phyloP scores from a whole-genome alignment of 2,797 vertebrate genomes.

The Brachyalestes nurse region DNA sequence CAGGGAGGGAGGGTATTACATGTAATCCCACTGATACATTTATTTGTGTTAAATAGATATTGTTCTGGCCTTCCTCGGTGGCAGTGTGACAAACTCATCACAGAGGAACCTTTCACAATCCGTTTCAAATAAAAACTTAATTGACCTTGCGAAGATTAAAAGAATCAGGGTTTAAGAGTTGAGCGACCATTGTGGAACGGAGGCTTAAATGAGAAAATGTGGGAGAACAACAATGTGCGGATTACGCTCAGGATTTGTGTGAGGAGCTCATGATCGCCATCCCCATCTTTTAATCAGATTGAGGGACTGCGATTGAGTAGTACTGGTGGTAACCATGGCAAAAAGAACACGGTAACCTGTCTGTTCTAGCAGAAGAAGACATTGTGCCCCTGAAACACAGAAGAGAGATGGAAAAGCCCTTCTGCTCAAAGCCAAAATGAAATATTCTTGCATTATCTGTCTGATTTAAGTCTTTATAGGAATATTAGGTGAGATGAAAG shows the following conservation, averaged over 20 bases:
- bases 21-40: slow-evolving; percentile 26
- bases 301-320: slow-evolving; percentile 65
- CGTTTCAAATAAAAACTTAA: slow-evolving; percentile 14
- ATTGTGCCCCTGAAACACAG: background rate
- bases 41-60: slow-evolving; percentile 19
- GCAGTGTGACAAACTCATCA: background rate
- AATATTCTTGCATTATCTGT: slow-evolving; percentile 21
- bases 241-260: slow-evolving; percentile 80
- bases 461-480: slow-evolving; percentile 42
- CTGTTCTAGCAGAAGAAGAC: background rate
- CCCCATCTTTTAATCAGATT: slow-evolving; percentile 80
- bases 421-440: slow-evolving; percentile 13
- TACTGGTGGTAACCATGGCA: slow-evolving; percentile 54
- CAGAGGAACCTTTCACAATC: background rate
- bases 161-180: slow-evolving; percentile 27
- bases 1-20: background rate
- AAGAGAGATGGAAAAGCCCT: background rate
- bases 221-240: slow-evolving; percentile 77
- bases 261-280: slow-evolving; percentile 79
- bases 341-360: slow-evolving; percentile 43
- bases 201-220: slow-evolving; percentile 74
- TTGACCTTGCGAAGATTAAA: slow-evolving; percentile 25
- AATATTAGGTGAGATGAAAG: slow-evolving; percentile 50
- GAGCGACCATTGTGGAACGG: slow-evolving; percentile 48
- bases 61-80: background rate